Evolutionary conservation across 1,140 invertebrate genomes (phyloP), one percentile per base, ranked within the genome.

Genomic region (Heliconius congener): DNA sequence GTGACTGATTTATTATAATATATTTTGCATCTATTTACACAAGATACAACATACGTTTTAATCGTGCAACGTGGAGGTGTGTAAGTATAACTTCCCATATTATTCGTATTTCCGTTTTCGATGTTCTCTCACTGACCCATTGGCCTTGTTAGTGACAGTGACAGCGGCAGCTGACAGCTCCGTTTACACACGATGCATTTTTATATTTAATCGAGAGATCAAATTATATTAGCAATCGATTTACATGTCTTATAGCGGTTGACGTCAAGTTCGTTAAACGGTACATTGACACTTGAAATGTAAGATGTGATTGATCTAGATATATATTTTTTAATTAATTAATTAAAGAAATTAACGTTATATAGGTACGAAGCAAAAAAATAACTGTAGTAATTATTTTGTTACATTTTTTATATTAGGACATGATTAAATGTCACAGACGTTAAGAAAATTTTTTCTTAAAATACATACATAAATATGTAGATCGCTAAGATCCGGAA

Each of bases 91-190:
- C 75, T 77, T 82, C 78, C 73, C 77, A 83, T 27, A 75, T 52
- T 76, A 77, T 79, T 30, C 3, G 46, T 81, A 78, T 84, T 82
- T 84, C 81, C 83, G 83, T 71, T 75, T 80, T 76, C 75, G 71
- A 77, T 78, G 72, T 34, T 78, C 78, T 77, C 81, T 80, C 81
- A 70, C 42, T 84, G 83, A 84, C 83, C 79, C 79, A 81, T 30
- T 83, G 73, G 79, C 81, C 83, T 82, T 83, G 83, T 81, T 83
- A 42, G 74, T 79, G 79, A 82, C 79, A 82, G 78, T 84, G 78
- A 80, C 78, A 66, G 60, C 27, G 60, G 60, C 60, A 74, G 74
- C 60, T 79, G 73, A 76, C 78, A 76, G 71, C 18, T 76, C 50
- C 66, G 78, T 76, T 79, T 72, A 75, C 46, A 76, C 78, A 55